Percentiles rank a stretch among this genome's conserved stretches.
These are phyloP conservation scores for Anolis carolinensis DNA, from an alignment of 2,113 vertebrate species.

Conservation along the genomic window DNA sequence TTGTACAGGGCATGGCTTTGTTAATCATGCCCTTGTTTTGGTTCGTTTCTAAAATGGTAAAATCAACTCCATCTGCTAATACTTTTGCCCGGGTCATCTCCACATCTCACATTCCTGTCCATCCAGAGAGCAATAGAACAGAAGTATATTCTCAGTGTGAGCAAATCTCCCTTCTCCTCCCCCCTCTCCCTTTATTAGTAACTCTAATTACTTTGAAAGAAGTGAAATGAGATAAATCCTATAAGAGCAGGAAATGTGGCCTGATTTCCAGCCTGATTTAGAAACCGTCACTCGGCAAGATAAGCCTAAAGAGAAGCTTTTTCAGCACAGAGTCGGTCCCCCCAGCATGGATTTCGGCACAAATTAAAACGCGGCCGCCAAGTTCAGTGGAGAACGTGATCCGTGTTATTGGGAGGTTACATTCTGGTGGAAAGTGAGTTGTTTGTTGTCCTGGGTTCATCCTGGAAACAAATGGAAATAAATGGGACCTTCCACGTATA, in stretches of 20 bases:
- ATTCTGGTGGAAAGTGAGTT: accelerated
- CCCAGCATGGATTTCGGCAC: constrained; percentile 34
- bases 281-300: constrained; percentile 69
- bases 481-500: too few relatives aligned
- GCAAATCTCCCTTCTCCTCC: constrained; percentile 56
- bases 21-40: not conserved
- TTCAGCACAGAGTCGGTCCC: constrained; percentile 47
- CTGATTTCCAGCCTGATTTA: constrained; percentile 74
- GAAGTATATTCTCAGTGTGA: constrained; percentile 59
- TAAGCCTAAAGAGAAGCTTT: constrained; percentile 64
- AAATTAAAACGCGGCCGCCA: constrained; percentile 21
- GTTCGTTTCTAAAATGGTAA: not conserved
- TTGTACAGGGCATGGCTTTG: too few relatives aligned
- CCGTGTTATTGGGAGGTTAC: not conserved
- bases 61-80: not conserved
- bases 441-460: not conserved
- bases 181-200: constrained; percentile 62
- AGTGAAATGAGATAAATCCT: constrained; percentile 70
- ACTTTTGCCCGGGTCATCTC: not conserved
- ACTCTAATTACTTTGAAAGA: constrained; percentile 73
- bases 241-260: constrained; percentile 69
- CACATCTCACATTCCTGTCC: not conserved
- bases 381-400: constrained; percentile 8
- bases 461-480: not conserved
- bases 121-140: constrained; percentile 47